Evolutionary conservation across 1,140 invertebrate species (phyloP).

Genomic region (Plodia interpunctella): DNA sequence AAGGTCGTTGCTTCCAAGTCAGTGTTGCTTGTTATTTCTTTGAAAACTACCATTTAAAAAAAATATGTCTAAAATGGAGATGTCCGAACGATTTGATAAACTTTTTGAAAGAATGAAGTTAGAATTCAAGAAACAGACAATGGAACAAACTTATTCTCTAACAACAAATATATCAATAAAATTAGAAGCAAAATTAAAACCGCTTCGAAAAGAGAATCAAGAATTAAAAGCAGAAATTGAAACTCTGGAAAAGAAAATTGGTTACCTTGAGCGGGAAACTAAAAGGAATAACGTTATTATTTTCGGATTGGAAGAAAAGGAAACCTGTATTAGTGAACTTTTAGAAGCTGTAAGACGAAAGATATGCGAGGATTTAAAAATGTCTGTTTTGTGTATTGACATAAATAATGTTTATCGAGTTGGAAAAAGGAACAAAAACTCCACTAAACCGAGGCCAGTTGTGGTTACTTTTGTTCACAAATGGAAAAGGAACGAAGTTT

Average conservation of each 20-base stretch:
- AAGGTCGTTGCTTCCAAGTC: neutral
- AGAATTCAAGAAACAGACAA: slow-evolving; percentile 29
- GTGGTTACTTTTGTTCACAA: slow-evolving; percentile 22
- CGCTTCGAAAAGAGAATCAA: slow-evolving; percentile 18
- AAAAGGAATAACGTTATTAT: slow-evolving; percentile 29
- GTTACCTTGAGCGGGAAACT: slow-evolving; percentile 19
- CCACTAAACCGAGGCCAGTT: slow-evolving; percentile 24
- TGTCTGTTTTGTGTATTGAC: slow-evolving; percentile 18
- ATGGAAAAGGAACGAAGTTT: slow-evolving; percentile 25
- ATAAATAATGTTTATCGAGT: slow-evolving; percentile 22
- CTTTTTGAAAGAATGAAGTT: slow-evolving; percentile 30
- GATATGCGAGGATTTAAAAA: slow-evolving; percentile 22
- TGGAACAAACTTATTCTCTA: slow-evolving; percentile 3
- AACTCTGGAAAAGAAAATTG: slow-evolving; percentile 22
- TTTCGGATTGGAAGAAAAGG: slow-evolving; percentile 27
- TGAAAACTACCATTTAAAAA: too few species aligned
- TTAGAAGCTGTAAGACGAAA: slow-evolving; percentile 19
- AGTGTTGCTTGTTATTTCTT: neutral
- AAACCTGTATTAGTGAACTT: slow-evolving; percentile 18
- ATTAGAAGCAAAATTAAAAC: slow-evolving; percentile 31
- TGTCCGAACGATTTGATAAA: slow-evolving; percentile 29
- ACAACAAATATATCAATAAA: slow-evolving; percentile 14
- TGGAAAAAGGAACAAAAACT: slow-evolving; percentile 20
- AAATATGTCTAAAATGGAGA: neutral
- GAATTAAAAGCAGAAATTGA: slow-evolving; percentile 22